Evolutionary conservation across 1,140 invertebrate species (phyloP).

Genomic region (Cotesia vestalis): DNA sequence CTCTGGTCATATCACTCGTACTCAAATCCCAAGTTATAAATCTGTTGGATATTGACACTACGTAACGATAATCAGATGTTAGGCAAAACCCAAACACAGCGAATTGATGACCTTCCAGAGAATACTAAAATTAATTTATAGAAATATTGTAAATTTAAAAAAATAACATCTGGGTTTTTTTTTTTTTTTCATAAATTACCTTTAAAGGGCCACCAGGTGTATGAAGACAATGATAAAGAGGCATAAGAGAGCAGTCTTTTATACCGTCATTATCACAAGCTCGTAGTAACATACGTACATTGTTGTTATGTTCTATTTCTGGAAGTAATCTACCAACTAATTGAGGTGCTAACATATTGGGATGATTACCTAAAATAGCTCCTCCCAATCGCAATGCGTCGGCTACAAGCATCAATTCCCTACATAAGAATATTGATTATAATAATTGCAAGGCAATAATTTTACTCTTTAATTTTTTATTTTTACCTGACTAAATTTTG

Average conservation of each 20-base stretch:
- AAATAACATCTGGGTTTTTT: background rate
- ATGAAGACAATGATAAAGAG: slow-evolving; percentile 94
- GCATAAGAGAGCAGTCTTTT: slow-evolving; percentile 88
- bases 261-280: slow-evolving; percentile 91
- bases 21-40: slow-evolving; percentile 98
- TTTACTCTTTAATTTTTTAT: slow-evolving; percentile 15
- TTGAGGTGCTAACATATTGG: slow-evolving; percentile 96
- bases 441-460: slow-evolving; percentile 15
- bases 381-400: slow-evolving; percentile 93
- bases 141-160: slow-evolving; percentile 22
- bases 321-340: slow-evolving; percentile 91
- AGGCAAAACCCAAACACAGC: slow-evolving; percentile 94
- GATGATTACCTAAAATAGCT: slow-evolving; percentile 88
- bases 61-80: slow-evolving; percentile 91
- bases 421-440: slow-evolving; percentile 56
- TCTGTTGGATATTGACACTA: slow-evolving; percentile 95
- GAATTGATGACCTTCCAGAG: slow-evolving; percentile 96
- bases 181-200: slow-evolving; percentile 63
- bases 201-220: slow-evolving; percentile 97
- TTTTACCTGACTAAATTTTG: slow-evolving; percentile 82
- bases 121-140: slow-evolving; percentile 75
- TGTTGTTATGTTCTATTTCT: slow-evolving; percentile 85
- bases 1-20: slow-evolving; percentile 89
- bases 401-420: slow-evolving; percentile 91
- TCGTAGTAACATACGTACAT: slow-evolving; percentile 85